Evolutionary conservation across 2,888 invertebrate species (phyloP).

Genomic region (Teleiodes luculella): DNA sequence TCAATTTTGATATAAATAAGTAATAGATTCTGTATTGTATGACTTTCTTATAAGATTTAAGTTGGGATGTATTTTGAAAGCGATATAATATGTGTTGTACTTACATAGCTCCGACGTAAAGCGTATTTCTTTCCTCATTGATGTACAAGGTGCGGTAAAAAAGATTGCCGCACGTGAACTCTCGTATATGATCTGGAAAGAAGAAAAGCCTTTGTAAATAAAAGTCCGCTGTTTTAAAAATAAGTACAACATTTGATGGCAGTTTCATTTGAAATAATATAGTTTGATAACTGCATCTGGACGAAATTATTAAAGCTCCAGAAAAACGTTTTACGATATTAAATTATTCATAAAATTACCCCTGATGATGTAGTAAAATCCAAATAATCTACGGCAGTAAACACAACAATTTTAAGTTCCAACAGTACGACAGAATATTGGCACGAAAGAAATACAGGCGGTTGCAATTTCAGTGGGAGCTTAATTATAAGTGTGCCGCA

Average conservation of each 20-base stretch:
- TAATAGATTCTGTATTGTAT: too few species aligned
- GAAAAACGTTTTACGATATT: too few species aligned
- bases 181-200: constrained; percentile 79
- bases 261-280: too few species aligned
- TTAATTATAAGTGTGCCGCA: constrained; percentile 50
- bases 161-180: constrained; percentile 80
- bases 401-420: background rate
- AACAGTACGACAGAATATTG: constrained; percentile 5
- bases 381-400: background rate
- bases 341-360: too few species aligned
- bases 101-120: constrained; percentile 83
- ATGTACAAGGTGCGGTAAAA: constrained; percentile 81
- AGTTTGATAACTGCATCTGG: too few species aligned
- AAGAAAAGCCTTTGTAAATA: constrained; percentile 31
- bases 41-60: background rate
- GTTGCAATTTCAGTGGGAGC: constrained; percentile 45
- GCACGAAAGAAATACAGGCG: constrained; percentile 16
- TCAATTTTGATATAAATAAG: too few species aligned
- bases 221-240: background rate
- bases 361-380: too few species aligned
- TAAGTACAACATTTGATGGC: too few species aligned
- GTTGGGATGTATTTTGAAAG: too few species aligned
- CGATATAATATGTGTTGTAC: constrained; percentile 44
- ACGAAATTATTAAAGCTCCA: too few species aligned
- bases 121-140: constrained; percentile 77